Conservation (phyloP, 2,888 invertebrate genomes). For the Heliconius charithonia region DNA sequence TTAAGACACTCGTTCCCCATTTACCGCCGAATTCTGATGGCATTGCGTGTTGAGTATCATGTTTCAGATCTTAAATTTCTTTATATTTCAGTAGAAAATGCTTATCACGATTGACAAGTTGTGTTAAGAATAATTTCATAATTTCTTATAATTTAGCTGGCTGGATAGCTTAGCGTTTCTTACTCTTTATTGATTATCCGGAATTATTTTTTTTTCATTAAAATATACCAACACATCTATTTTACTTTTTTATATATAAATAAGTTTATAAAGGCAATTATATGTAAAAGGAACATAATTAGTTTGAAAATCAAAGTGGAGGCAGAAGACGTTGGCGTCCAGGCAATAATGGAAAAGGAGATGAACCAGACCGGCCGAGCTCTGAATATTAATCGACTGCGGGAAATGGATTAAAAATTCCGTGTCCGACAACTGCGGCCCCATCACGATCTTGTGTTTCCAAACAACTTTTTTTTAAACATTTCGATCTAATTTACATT, state of each 20-base stretch:
- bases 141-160: too few species aligned
- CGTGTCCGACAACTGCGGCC: slow-evolving; percentile 73
- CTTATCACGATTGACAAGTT: too few species aligned
- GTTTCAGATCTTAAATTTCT: too few species aligned
- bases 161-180: too few species aligned
- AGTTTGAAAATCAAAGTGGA: slow-evolving; percentile 78
- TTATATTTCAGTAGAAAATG: too few species aligned
- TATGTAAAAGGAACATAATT: slow-evolving; percentile 57
- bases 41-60: too few species aligned
- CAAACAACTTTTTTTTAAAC: slow-evolving; percentile 81
- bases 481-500: slow-evolving; percentile 78
- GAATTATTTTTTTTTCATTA: too few species aligned
- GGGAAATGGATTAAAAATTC: slow-evolving; percentile 85
- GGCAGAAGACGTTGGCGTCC: slow-evolving; percentile 65
- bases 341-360: slow-evolving; percentile 80
- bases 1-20: too few species aligned
- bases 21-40: too few species aligned
- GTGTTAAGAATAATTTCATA: too few species aligned
- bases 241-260: not conserved
- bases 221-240: not conserved
- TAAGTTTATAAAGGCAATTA: slow-evolving; percentile 21
- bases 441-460: slow-evolving; percentile 75
- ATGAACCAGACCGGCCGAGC: slow-evolving; percentile 83
- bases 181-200: too few species aligned
- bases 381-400: slow-evolving; percentile 83